phyloP scores from a whole-genome alignment of 2,797 vertebrate genomes.

The Peromyscus aztecus region DNA sequence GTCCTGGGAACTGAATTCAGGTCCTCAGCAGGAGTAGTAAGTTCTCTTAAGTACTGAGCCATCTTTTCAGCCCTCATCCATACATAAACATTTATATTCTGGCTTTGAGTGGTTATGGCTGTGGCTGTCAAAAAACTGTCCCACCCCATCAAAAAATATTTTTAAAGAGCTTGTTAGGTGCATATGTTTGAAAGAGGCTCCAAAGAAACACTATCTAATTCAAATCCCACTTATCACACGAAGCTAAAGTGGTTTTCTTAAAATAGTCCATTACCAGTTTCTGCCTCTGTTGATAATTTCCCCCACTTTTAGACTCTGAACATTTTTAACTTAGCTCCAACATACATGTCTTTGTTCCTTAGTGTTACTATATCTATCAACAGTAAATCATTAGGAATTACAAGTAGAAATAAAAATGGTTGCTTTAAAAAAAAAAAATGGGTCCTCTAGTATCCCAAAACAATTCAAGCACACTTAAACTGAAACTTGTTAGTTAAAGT shows the following conservation, averaged over 20 bases:
- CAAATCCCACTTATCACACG: conserved; percentile 40
- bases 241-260: conserved; percentile 50
- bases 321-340: conserved; percentile 22
- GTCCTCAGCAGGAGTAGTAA: neutral
- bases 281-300: conserved; percentile 18
- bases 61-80: neutral
- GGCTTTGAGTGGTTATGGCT: conserved; percentile 15
- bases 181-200: conserved; percentile 10
- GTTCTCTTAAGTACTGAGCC: neutral
- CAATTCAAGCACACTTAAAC: conserved; percentile 12
- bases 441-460: neutral
- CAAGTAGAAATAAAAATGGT: conserved; percentile 61
- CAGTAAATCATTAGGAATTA: conserved; percentile 40
- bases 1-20: neutral
- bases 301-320: conserved; percentile 47
- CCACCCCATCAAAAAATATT: neutral
- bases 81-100: neutral
- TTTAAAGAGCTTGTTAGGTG: neutral
- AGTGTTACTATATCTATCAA: neutral
- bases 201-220: conserved; percentile 32
- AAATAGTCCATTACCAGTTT: conserved; percentile 15
- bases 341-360: conserved; percentile 14
- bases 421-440: conserved; percentile 46
- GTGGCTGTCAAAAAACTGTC: conserved; percentile 22
- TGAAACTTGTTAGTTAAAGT: conserved; percentile 48